Percentiles rank a stretch among this genome's conserved stretches.
Conservation (phyloP, 2,113 vertebrate species). For the Colius striatus region DNA sequence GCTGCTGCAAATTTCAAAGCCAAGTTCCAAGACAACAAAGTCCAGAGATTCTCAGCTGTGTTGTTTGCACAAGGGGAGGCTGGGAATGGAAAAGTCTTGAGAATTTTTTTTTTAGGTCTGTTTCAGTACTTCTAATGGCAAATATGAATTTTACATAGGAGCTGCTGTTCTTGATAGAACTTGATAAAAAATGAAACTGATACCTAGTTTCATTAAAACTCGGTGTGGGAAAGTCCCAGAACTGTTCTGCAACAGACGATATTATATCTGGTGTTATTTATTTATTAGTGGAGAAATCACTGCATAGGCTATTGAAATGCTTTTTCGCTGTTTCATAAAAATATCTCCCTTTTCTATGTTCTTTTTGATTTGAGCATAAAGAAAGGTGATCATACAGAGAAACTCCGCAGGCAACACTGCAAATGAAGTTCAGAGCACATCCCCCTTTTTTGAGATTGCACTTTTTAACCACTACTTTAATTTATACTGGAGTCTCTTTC, state of each 20-base stretch:
- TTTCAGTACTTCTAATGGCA: background rate
- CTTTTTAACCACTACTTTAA: background rate
- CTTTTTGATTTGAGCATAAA: background rate
- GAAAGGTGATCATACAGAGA: background rate
- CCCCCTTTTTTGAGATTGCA: background rate
- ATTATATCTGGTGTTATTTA: background rate
- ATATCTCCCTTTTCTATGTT: background rate
- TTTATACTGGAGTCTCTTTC: background rate
- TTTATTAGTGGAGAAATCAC: background rate
- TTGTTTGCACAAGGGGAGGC: background rate
- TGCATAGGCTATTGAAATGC: background rate
- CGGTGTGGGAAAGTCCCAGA: background rate
- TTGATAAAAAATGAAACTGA: conserved; percentile 9
- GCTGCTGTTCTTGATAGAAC: background rate
- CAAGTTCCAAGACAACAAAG: background rate
- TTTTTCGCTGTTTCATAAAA: background rate
- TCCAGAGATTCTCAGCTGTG: background rate
- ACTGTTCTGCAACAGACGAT: background rate
- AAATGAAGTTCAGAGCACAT: background rate
- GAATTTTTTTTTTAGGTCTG: background rate
- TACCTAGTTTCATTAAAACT: conserved; percentile 28
- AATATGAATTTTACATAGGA: background rate
- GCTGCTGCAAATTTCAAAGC: background rate
- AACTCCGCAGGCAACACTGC: background rate
- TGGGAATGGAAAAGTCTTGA: background rate